A percentile compares a stretch with the other conserved stretches of the same genome.
Conservation (phyloP, 1,140 invertebrate species). For the Scaptomyza pallida region DNA sequence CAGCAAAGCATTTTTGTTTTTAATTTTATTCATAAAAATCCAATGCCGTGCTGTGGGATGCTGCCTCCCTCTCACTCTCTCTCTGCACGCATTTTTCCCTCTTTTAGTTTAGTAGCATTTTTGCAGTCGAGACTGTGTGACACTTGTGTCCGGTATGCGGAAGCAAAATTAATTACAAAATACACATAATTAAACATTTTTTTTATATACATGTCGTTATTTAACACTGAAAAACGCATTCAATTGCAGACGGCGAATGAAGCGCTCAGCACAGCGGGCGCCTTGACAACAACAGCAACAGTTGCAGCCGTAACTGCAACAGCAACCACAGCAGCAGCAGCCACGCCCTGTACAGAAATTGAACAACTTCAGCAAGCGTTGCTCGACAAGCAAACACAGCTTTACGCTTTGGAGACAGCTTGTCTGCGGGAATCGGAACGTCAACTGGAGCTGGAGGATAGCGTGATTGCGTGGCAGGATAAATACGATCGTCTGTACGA, state of each 20-base stretch:
- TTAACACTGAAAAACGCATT: constrained; percentile 30
- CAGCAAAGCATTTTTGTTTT: constrained; percentile 47
- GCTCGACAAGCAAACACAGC: constrained; percentile 91
- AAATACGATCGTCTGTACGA: constrained; percentile 96
- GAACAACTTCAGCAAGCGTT: constrained; percentile 93
- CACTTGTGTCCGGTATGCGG: constrained; percentile 71
- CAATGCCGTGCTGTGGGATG: constrained; percentile 29
- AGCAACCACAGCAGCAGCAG: constrained; percentile 16
- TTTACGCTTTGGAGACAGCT: constrained; percentile 93
- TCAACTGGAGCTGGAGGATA: constrained; percentile 91
- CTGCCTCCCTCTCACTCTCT: constrained; percentile 23
- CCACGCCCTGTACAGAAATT: constrained; percentile 87
- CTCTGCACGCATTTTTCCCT: constrained; percentile 15
- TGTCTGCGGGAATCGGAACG: constrained; percentile 92
- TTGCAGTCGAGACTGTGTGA: constrained; percentile 65
- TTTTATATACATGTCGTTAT: neutral
- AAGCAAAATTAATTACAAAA: constrained; percentile 77
- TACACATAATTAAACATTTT: constrained; percentile 55
- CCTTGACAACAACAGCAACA: constrained; percentile 19
- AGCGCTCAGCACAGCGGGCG: constrained; percentile 46
- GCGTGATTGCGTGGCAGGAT: constrained; percentile 94
- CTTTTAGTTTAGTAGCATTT: constrained; percentile 49
- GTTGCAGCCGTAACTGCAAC: constrained; percentile 1
- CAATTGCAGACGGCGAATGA: constrained; percentile 58
- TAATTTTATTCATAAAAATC: constrained; percentile 20